Evolutionary conservation across 2,113 vertebrate species (phyloP), one percentile per base, ranked within the genome.

Genomic region (Centropus unirufus): DNA sequence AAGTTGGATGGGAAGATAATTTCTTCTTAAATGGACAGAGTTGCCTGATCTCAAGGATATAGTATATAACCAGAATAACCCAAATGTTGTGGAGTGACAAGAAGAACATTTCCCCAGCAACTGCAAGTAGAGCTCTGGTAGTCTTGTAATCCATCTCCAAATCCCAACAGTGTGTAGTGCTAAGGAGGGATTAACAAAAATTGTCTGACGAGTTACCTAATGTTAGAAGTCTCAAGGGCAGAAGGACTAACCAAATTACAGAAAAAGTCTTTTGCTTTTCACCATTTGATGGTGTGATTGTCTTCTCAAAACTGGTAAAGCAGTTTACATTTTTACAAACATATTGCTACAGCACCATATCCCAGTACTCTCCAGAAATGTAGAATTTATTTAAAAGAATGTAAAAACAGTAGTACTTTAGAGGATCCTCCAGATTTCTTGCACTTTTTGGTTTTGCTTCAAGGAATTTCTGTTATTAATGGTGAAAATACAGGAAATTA

Each of bases 331-430:
- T 70, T 95, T 66, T 70, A 14, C 14, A 34, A 68, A 19, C 21
- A 26, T 5, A 3, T 32, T 49, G 5, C 13, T 64, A 26, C 2
- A 39, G 9, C 14, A n/a, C 8, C 12, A 21, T 29, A 47, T 0
- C 5, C 5, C 36, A 39, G 4, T 21, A 42, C 1, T 86, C 10
- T 75, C 10, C 6, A 80, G 14, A 27, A 74, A 54, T 5, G 4
- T 19, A 40, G 4, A 80, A 34, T 1, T 19, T 70, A 16, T 59
- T 62, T 27, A 15, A 15, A 21, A 62, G 82, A 57, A 74, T 14
- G 3, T 14, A 46, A 26, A 52, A 83, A 4, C 7, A 64, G n/a
- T 6, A 61, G 2, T 64, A 51, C 52, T 80, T 83, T 76, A 67
- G 26, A 70, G 6, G 72, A 40, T 4, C 1, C 2, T 3, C 1